Conservation (phyloP, 2,797 vertebrate genomes). For the Syndactyla subalaris region DNA sequence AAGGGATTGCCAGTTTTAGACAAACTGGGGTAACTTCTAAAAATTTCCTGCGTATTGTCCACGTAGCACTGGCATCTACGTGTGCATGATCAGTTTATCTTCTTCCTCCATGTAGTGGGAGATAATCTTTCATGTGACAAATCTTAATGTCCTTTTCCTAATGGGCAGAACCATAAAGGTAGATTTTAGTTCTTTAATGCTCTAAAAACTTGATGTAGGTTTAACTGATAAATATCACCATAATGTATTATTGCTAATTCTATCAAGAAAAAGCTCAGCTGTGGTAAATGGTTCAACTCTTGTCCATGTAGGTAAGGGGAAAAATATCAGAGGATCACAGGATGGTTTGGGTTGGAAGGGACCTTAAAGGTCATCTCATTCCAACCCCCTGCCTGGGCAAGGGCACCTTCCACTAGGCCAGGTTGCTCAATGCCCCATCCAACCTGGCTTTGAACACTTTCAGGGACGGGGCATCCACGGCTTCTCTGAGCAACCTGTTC, state of each 20-base stretch:
- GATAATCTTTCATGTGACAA: not conserved
- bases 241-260: not conserved
- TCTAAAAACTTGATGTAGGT: not conserved
- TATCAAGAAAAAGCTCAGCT: not conserved
- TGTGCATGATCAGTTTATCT: not conserved
- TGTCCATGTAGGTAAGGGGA: not conserved
- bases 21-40: not conserved
- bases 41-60: not conserved
- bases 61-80: not conserved
- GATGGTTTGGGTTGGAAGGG: not conserved
- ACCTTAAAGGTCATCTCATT: not conserved
- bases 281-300: not conserved
- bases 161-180: not conserved
- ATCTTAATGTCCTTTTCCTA: not conserved
- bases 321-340: not conserved
- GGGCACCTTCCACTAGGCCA: not conserved
- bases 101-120: not conserved
- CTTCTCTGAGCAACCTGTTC: not conserved
- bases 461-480: fast-evolving
- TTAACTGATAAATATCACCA: not conserved
- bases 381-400: not conserved
- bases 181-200: not conserved
- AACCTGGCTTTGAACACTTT: not conserved
- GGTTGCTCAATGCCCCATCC: not conserved
- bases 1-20: not conserved